phyloP scores from a whole-genome alignment of 2,888 invertebrate species.

The Brachynemurus nebulosus region DNA sequence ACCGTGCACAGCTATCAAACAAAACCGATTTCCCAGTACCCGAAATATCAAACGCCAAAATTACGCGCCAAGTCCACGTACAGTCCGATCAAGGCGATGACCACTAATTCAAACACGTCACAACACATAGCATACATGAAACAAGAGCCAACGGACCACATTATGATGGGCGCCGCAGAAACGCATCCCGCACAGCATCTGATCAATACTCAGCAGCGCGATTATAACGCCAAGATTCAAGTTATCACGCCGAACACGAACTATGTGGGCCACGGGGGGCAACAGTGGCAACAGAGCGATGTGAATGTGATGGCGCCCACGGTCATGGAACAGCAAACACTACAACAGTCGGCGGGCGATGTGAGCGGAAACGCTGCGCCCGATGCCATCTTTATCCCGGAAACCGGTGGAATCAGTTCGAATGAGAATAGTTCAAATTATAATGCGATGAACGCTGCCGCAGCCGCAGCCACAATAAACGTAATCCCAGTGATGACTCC shows the following conservation, averaged over 20 bases:
- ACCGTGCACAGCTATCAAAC: not conserved
- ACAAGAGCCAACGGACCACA: not conserved
- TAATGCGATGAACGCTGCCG: not conserved
- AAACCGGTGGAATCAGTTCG: not conserved
- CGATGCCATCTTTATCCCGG: conserved; percentile 3
- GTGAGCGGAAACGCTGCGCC: not conserved
- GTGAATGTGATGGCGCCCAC: not conserved
- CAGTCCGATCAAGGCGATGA: not conserved
- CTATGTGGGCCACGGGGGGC: not conserved
- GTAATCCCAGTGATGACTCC: conserved; percentile 2
- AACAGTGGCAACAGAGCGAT: not conserved
- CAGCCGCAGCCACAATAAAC: not conserved
- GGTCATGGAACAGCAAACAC: not conserved
- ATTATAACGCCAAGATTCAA: not conserved
- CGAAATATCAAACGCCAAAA: conserved; percentile 5
- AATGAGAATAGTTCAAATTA: not conserved
- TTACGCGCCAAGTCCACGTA: conserved; percentile 1
- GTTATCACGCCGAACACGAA: conserved; percentile 3
- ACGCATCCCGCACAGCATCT: not conserved
- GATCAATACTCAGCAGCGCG: not conserved
- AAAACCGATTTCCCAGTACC: not conserved
- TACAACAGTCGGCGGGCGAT: not conserved
- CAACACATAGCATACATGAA: not conserved
- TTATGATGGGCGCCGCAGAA: not conserved
- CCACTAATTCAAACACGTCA: not conserved